Percentiles rank a stretch among this genome's conserved stretches.
Evolutionary conservation across 2,888 invertebrate genomes (phyloP).

Genomic region (Coelinius sp.): DNA sequence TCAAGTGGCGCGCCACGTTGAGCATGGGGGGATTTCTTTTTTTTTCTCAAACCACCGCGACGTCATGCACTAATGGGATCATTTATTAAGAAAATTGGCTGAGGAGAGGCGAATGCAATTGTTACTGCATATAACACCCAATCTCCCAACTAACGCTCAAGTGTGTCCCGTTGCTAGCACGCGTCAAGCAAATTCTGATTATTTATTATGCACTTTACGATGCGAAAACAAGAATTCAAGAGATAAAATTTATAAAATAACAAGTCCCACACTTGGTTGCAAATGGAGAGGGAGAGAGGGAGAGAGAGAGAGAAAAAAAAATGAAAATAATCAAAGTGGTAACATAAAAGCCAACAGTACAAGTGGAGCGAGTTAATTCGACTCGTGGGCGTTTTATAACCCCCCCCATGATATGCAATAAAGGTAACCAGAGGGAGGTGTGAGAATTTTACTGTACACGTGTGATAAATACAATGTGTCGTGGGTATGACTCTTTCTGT

Average conservation of each 20-base stretch:
- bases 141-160: neutral
- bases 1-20: constrained; percentile 58
- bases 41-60: constrained; percentile 38
- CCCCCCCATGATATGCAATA: constrained; percentile 21
- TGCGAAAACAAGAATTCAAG: neutral
- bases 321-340: neutral
- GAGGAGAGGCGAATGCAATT: constrained; percentile 55
- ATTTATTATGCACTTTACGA: constrained; percentile 42
- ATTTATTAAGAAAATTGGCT: constrained; percentile 70
- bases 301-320: neutral
- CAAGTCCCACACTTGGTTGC: neutral
- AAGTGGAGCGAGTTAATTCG: constrained; percentile 15
- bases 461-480: constrained; percentile 21
- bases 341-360: neutral
- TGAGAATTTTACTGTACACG: neutral
- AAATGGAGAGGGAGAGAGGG: neutral
- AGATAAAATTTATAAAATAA: neutral
- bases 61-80: constrained; percentile 65
- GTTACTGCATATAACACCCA: constrained; percentile 49
- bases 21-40: too few relatives aligned
- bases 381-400: constrained; percentile 24
- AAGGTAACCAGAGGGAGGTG: constrained; percentile 19
- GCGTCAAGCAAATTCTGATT: constrained; percentile 15
- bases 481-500: constrained; percentile 1
- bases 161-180: constrained; percentile 36